phyloP scores from a whole-genome alignment of 2,888 invertebrate genomes.

The Nymphalis polychloros region DNA sequence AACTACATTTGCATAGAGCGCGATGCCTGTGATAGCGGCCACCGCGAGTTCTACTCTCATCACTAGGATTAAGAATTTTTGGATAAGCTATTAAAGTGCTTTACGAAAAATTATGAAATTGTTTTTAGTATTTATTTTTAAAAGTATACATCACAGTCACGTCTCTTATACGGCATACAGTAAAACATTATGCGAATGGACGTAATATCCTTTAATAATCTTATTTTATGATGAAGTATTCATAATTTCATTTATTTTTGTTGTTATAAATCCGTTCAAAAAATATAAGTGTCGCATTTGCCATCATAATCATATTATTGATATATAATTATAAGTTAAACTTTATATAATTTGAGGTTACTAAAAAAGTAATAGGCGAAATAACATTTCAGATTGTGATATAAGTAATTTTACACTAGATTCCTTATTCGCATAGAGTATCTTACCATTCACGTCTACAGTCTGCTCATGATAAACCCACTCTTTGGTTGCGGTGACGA shows the following conservation, averaged over 20 bases:
- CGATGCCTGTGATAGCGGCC: constrained; percentile 74
- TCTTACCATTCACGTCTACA: constrained; percentile 8
- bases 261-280: too few species aligned
- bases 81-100: constrained; percentile 43
- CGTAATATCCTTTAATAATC: too few species aligned
- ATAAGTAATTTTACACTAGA: background rate
- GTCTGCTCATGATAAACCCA: constrained; percentile 22
- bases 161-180: too few species aligned
- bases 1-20: constrained; percentile 79
- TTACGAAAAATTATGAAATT: background rate
- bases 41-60: constrained; percentile 50
- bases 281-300: too few species aligned
- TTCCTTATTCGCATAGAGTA: background rate
- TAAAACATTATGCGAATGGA: too few species aligned
- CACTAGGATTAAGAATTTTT: constrained; percentile 45
- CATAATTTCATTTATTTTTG: too few species aligned
- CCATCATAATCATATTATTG: too few species aligned
- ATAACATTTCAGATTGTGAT: background rate
- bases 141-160: too few species aligned
- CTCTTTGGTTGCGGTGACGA: constrained; percentile 63
- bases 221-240: too few species aligned
- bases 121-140: background rate
- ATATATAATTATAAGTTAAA: too few species aligned
- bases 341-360: too few species aligned
- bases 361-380: too few species aligned